Evolutionary conservation across 2,113 vertebrate genomes (phyloP), one percentile per base, ranked within the genome.

Genomic region (Menura novaehollandiae): DNA sequence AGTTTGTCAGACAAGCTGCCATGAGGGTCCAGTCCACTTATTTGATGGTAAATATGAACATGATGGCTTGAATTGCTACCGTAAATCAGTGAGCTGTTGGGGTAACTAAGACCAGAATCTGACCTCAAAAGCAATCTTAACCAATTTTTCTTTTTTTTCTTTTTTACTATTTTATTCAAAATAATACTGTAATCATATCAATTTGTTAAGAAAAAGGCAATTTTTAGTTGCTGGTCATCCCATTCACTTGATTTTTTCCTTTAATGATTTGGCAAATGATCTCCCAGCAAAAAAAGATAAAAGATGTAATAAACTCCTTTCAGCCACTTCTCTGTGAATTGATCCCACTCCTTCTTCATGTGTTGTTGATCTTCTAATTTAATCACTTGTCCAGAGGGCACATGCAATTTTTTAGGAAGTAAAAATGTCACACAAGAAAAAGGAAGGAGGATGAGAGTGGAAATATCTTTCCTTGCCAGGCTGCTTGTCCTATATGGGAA

Each of bases 321-420:
- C 82, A 81, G 68, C 33, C 13, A 10, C 63, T 88, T 93, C 85
- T 85, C 90, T 17, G 13, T 2, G 6, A 84, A 92, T 86, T 94
- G 95, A 93, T 93, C 64, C 76, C 2, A 0, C 37, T 93, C 69
- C 49, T 87, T 67, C 75, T 83, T 96, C 88, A 66, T 78, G n/a
- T 91, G 32, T 79, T 94, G 80, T 91, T 92, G 95, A 60, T 95
- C 60, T 96, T 92, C 78, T 88, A 73, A 83, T 95, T 91, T 93
- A 97, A 94, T 88, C 78, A 21, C 71, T 96, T 94, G n/a, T 83
- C 93, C 27, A 24, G 78, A 93, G 91, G 91, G 84, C 78, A 73
- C 53, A 58, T 43, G 77, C 78, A 39, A 75, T 87, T 83, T 82
- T 78, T 71, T 62, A 76, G 91, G 78, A 93, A 94, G 74, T 87